Conservation (phyloP, 2,888 invertebrate species). For the Taphrorychus bicolor region DNA sequence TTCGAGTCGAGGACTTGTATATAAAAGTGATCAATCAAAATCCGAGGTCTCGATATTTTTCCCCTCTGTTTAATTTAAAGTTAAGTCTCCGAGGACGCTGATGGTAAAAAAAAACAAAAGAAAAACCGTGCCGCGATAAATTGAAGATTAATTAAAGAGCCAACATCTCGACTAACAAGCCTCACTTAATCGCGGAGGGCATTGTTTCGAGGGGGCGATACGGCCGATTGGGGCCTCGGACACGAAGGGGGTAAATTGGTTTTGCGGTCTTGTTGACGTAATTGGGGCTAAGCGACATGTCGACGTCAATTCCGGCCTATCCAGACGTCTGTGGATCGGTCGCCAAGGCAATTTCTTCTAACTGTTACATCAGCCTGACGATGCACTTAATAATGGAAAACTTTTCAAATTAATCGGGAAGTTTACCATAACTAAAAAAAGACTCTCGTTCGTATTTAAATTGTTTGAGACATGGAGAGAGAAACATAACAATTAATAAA, state of each 20-base stretch:
- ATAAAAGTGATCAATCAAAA: too few relatives aligned
- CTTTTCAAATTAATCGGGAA: neutral
- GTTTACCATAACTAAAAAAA: too few relatives aligned
- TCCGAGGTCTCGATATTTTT: too few relatives aligned
- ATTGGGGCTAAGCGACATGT: neutral
- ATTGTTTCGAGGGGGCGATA: neutral
- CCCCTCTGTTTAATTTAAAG: too few relatives aligned
- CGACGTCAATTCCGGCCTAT: neutral
- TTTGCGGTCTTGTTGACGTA: neutral
- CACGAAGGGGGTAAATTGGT: neutral
- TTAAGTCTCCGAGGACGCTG: too few relatives aligned
- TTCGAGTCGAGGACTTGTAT: too few relatives aligned
- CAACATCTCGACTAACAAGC: neutral
- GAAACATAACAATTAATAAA: too few relatives aligned
- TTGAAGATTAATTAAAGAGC: neutral
- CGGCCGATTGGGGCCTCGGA: neutral
- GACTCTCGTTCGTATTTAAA: too few relatives aligned
- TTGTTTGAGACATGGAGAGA: too few relatives aligned
- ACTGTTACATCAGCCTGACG: too few relatives aligned
- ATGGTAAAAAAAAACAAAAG: too few relatives aligned
- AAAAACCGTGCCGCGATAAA: too few relatives aligned
- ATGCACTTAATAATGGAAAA: neutral
- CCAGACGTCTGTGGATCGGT: neutral
- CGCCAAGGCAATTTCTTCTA: neutral
- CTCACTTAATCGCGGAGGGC: neutral